A percentile compares a stretch with the other conserved stretches of the same genome.
Evolutionary conservation across 2,113 vertebrate species (phyloP).

Genomic region (Channa maculata): DNA sequence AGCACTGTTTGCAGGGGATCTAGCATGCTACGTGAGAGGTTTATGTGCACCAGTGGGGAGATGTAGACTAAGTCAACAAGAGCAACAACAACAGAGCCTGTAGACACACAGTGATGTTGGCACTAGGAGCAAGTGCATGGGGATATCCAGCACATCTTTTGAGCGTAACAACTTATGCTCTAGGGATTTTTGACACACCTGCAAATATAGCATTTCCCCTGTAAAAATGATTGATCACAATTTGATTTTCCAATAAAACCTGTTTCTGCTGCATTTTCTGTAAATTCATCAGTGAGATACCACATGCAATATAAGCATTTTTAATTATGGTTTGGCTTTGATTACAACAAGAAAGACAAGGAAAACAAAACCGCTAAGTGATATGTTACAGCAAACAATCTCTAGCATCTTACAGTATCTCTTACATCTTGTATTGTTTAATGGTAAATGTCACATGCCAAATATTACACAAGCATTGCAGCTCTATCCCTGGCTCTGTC

Average conservation of each 20-base stretch:
- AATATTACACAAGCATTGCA: constrained; percentile 19
- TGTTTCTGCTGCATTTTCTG: constrained; percentile 1
- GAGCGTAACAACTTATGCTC: constrained; percentile 37
- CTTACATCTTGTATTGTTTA: not conserved
- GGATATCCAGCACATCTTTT: constrained; percentile 48
- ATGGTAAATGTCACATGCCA: constrained; percentile 1
- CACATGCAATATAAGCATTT: not conserved
- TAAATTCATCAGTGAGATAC: not conserved
- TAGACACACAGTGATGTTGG: constrained; percentile 54
- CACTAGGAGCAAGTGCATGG: constrained; percentile 34
- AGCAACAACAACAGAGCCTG: constrained; percentile 62
- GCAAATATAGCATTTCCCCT: constrained; percentile 9
- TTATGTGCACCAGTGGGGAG: constrained; percentile 60
- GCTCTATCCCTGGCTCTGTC: not conserved
- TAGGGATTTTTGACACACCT: constrained; percentile 31
- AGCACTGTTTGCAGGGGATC: constrained; percentile 69
- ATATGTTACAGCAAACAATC: constrained; percentile 23
- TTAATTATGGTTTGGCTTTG: too few relatives aligned
- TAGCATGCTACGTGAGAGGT: constrained; percentile 55
- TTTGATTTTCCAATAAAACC: constrained; percentile 8
- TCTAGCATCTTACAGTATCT: not conserved
- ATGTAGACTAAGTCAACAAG: constrained; percentile 67
- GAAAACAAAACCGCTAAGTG: constrained; percentile 2
- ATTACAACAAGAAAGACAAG: not conserved
- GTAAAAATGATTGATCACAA: constrained; percentile 6